Evolutionary conservation across 2,797 vertebrate genomes (phyloP).

Genomic region (Nannoperca obscura): DNA sequence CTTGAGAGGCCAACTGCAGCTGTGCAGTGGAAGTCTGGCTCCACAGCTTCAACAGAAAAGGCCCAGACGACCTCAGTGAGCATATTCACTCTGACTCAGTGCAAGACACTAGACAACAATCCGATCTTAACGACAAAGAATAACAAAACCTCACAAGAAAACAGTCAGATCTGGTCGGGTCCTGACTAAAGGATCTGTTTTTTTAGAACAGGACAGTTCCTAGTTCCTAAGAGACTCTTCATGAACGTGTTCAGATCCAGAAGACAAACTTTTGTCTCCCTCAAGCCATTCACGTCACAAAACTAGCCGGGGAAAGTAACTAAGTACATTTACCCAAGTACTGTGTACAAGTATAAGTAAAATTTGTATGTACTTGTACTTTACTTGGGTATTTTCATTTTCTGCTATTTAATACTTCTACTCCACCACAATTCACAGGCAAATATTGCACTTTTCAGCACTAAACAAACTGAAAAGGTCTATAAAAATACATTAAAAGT

Average conservation of each 20-base stretch:
- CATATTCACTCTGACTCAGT: not conserved
- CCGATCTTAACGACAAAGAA: not conserved
- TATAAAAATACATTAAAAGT: not conserved
- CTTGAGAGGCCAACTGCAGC: slow-evolving; percentile 35
- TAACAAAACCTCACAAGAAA: not conserved
- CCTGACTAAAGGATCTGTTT: not conserved
- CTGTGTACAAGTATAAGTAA: no score
- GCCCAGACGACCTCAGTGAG: slow-evolving; percentile 9
- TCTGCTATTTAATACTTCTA: no score
- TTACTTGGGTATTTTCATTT: no score
- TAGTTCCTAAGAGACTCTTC: not conserved
- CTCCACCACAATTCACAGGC: no score
- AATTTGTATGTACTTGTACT: no score
- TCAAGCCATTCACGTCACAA: not conserved
- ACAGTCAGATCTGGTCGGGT: no score
- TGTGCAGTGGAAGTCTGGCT: slow-evolving; percentile 37
- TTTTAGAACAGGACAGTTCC: slow-evolving; percentile 17
- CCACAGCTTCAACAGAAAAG: slow-evolving; percentile 10
- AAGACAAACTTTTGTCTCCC: not conserved
- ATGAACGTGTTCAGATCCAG: not conserved
- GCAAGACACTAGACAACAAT: not conserved
- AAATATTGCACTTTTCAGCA: not conserved
- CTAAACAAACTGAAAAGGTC: not conserved
- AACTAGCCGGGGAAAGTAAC: no score
- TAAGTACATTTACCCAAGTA: no score